Base-by-base conservation (phyloP, 1,140 invertebrate species). In the Drosophila kepulauana region DNA sequence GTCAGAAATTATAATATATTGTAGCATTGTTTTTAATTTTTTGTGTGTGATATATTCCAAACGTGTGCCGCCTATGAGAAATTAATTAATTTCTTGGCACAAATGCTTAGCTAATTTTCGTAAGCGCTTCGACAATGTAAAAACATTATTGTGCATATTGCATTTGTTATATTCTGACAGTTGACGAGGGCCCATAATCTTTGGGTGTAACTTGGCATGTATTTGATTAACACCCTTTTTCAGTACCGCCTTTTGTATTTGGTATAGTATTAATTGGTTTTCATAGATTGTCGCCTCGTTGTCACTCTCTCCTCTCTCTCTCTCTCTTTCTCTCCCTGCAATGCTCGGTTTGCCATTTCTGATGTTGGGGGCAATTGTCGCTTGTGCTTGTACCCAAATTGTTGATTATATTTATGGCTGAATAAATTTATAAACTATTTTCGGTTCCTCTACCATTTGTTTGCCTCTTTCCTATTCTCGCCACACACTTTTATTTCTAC, bases 41-140 rank as follows among this genome's bases (percentile, higher is more conserved):
- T 25, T 25, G 3, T 67, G 25, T 13, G 41, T 25, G 20, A 25
- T 25, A 25, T 25, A 25, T 25, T 25, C 0, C 4, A 15, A 61
- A 51, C 41, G 33, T 30, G 30, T 49, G 33, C 61, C 70, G 3
- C 11, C 3, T 45, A 33, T 30, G 65, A 38, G 15, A 43, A 16
- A 10, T 79, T 79, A 81, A 89, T 85, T 89, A 89, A 89, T 81
- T 89, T 89, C 71, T 89, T 89, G 85, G 85, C 85, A 85, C 81
- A 81, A 59, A 59, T 65, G 52, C 65, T 71, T 35, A 20, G 41
- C 46, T 48, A 72, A 58, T 72, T 45, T 38, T 8, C 33, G 46
- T 45, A 46, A 20, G 11, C 58, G 30, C 13, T 30, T 38, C 3
- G 65, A 74, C 65, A 73, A 73, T 74, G 65, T 41, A 33, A 13